Percentiles rank a stretch among this genome's conserved stretches.
phyloP scores from a whole-genome alignment of 2,797 vertebrate genomes.

The Manis pentadactyla region DNA sequence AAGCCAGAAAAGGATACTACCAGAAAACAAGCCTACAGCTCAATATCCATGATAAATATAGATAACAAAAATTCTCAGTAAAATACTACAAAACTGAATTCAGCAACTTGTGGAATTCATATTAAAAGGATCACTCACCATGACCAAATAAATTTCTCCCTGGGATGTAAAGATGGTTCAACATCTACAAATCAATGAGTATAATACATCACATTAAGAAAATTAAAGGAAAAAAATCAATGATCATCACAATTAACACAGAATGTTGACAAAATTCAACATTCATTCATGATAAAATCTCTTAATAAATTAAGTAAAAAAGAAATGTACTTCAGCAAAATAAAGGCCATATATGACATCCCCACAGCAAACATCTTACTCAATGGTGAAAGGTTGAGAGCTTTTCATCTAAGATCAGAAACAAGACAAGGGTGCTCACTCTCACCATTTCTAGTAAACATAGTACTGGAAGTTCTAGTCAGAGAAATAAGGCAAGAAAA shows the following conservation, averaged over 20 bases:
- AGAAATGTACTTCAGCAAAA: not conserved
- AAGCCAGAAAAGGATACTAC: not conserved
- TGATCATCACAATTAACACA: too few species aligned
- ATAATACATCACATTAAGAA: not conserved
- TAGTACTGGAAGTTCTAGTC: not conserved
- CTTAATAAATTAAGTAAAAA: not conserved
- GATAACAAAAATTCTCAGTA: not conserved
- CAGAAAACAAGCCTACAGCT: not conserved
- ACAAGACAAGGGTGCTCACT: not conserved
- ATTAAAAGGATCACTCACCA: not conserved
- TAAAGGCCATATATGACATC: not conserved
- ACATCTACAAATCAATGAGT: not conserved
- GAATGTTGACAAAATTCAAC: not conserved
- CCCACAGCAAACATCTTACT: not conserved
- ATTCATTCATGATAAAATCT: not conserved
- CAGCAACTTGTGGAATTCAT: too few species aligned
- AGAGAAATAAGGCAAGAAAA: not conserved
- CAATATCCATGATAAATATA: not conserved
- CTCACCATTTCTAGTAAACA: not conserved
- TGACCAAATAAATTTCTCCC: not conserved
- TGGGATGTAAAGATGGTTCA: not conserved
- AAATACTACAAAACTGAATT: not conserved
- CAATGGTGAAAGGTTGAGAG: not conserved
- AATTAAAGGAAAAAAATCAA: not conserved
- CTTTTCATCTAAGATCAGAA: not conserved